A percentile compares a stretch with the other conserved stretches of the same genome.
These are phyloP conservation scores for Numenius arquata DNA, from an alignment of 2,113 vertebrate species.

Conservation along the genomic window DNA sequence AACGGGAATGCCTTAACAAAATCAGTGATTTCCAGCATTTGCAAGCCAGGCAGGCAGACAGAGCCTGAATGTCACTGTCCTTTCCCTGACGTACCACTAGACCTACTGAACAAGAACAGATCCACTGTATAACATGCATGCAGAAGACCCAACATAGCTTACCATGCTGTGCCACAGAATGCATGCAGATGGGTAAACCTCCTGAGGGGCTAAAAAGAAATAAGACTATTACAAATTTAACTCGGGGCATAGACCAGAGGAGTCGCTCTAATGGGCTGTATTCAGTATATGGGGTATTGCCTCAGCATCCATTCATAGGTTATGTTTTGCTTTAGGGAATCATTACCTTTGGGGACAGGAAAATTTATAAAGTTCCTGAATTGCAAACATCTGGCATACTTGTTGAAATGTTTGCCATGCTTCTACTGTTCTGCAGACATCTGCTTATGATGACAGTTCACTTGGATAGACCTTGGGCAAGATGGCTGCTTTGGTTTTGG, in stretches of 20 bases:
- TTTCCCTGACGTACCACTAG: neutral
- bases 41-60: neutral
- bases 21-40: neutral
- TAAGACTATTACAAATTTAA: neutral
- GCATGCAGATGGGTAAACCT: neutral
- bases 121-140: neutral
- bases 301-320: neutral
- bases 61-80: neutral
- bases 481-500: neutral
- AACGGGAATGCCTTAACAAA: neutral
- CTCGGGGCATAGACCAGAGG: too few species aligned
- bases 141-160: neutral
- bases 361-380: neutral
- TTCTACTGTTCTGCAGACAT: neutral
- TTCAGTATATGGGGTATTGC: neutral
- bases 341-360: neutral
- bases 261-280: neutral
- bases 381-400: neutral
- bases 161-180: neutral
- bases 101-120: neutral
- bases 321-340: neutral
- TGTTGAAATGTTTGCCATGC: neutral
- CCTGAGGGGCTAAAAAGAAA: neutral
- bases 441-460: neutral
- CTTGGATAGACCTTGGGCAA: neutral